Percentiles rank a stretch among this genome's conserved stretches.
Conservation (phyloP, 2,797 vertebrate genomes). For the Clarias laeviceps region DNA sequence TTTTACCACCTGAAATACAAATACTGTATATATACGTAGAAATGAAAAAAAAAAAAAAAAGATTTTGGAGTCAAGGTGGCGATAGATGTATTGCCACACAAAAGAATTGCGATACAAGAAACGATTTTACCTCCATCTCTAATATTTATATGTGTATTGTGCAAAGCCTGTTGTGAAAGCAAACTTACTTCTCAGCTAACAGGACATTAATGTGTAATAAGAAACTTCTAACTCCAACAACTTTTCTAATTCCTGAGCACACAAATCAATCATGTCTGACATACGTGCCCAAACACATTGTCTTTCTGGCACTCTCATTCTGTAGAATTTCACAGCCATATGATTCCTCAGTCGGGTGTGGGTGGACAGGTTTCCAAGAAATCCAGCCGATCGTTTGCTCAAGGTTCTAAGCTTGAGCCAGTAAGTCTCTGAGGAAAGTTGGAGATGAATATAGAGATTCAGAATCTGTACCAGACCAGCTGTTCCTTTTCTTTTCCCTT, state of each 20-base stretch:
- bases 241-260: background rate
- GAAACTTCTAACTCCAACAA: background rate
- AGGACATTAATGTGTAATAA: background rate
- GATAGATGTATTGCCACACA: too few relatives aligned
- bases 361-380: constrained; percentile 27
- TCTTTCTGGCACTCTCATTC: background rate
- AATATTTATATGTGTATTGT: too few relatives aligned
- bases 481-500: constrained; percentile 46
- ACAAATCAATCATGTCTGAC: constrained; percentile 3
- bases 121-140: too few relatives aligned
- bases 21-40: too few relatives aligned
- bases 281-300: constrained; percentile 23
- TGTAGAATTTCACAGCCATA: background rate
- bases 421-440: background rate
- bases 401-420: constrained; percentile 27
- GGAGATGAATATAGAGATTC: constrained; percentile 47
- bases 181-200: background rate
- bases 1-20: too few relatives aligned
- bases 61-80: too few relatives aligned
- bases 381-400: constrained; percentile 53
- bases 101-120: too few relatives aligned
- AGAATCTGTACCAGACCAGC: constrained; percentile 39
- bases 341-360: constrained; percentile 18
- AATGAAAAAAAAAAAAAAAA: too few relatives aligned
- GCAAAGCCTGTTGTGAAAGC: background rate